Percentiles rank a stretch among this genome's conserved stretches.
Conservation (phyloP, 92 coral and sea anemone species). For the Actinostola sp. region DNA sequence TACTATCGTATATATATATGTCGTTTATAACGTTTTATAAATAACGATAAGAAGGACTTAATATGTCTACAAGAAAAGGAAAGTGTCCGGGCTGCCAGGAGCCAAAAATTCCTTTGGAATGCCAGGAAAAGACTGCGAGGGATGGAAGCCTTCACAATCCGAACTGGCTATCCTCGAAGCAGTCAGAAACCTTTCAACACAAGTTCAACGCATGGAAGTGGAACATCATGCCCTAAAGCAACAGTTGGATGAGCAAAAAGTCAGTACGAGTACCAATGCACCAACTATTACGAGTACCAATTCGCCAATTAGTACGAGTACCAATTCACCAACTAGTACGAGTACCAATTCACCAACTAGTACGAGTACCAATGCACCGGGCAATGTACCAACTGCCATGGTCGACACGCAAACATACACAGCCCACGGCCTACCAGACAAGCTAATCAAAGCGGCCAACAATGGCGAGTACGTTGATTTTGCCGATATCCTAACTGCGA, state of each 20-base stretch:
- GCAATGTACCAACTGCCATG: not conserved
- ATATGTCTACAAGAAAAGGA: conserved; percentile 11
- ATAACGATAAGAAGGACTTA: too few relatives aligned
- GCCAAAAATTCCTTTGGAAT: conserved; percentile 1
- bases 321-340: not conserved
- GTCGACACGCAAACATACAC: not conserved
- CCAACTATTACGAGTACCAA: not conserved
- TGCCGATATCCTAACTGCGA: not conserved
- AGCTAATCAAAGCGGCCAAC: not conserved
- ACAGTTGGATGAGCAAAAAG: not conserved
- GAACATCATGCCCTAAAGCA: not conserved
- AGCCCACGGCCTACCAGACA: not conserved
- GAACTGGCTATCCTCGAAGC: conserved; percentile 11
- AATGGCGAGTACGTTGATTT: conserved; percentile 11
- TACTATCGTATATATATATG: too few relatives aligned
- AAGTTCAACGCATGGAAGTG: too few relatives aligned
- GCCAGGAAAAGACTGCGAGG: conserved; percentile 16
- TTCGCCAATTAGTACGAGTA: not conserved
- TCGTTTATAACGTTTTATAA: too few relatives aligned
- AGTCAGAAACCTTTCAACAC: too few relatives aligned
- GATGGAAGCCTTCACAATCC: not conserved
- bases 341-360: not conserved
- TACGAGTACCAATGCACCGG: not conserved
- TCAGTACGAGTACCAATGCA: too few relatives aligned
- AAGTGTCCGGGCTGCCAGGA: conserved; percentile 14